Evolutionary conservation across 2,888 invertebrate species (phyloP).

Genomic region (Sminthurinus aureus): DNA sequence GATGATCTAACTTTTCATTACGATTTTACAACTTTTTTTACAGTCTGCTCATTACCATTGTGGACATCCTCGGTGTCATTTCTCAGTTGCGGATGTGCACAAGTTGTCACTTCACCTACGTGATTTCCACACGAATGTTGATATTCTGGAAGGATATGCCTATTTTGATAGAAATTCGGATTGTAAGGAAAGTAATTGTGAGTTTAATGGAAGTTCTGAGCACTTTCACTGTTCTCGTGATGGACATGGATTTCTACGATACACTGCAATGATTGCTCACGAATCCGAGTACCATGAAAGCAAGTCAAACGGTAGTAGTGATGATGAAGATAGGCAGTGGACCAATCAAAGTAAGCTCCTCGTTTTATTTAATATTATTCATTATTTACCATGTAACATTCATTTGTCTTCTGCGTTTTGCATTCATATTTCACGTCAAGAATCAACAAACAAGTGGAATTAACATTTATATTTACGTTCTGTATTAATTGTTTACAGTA

Average conservation of each 20-base stretch:
- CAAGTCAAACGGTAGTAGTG: conserved; percentile 64
- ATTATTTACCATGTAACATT: too few relatives aligned
- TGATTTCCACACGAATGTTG: conserved; percentile 84
- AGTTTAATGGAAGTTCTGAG: conserved; percentile 54
- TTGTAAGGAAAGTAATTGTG: conserved; percentile 73
- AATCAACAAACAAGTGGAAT: too few relatives aligned
- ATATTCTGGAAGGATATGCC: conserved; percentile 84
- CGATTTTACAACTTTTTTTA: too few relatives aligned
- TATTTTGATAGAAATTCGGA: conserved; percentile 80
- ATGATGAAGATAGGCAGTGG: conserved; percentile 59
- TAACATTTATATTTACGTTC: background rate
- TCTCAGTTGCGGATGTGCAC: conserved; percentile 81
- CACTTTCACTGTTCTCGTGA: conserved; percentile 80
- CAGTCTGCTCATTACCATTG: conserved; percentile 78
- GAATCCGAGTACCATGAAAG: conserved; percentile 68
- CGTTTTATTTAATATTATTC: too few relatives aligned
- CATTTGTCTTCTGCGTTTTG: background rate
- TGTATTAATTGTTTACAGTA: conserved; percentile 68
- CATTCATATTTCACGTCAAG: too few relatives aligned
- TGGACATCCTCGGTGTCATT: conserved; percentile 76
- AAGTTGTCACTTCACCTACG: conserved; percentile 82
- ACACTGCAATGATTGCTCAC: conserved; percentile 77
- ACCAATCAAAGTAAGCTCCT: conserved; percentile 52
- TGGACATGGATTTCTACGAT: conserved; percentile 76
- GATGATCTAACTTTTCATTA: too few relatives aligned